Base-by-base conservation (phyloP, 2,888 invertebrate genomes). In the Thalpophila matura region DNA sequence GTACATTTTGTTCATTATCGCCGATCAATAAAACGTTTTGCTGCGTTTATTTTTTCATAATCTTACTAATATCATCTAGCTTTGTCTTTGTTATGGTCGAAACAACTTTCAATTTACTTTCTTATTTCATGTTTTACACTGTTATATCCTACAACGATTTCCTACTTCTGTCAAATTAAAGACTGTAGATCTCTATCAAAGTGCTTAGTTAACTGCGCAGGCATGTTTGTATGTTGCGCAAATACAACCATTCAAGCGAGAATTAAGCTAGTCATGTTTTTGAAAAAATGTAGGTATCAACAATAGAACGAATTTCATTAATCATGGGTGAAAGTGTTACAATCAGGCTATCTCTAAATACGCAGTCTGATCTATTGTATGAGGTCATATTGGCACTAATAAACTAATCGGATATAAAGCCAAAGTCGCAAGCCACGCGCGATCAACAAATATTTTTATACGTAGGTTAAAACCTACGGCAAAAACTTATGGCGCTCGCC, bases 61-160 rank as follows among this genome's bases (percentile, higher is more conserved):
- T 74, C 71, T 74, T 56, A 56, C 61, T 71, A 63, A 80, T 75
- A 77, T 54, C 31, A 68, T 73, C 81, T 77, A 63, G 65, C 77
- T 74, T 63, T 63, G 77, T 82, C 77, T 84, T 82, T 80, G 76
- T 75, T 58, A 63, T 22, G 55, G 59, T 58, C 68, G 71, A 77
- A 71, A 74, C 71, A 53, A 79, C 84, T 86, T 88, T 86, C 84
- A 84, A 84, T 83, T 85, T 82, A 74, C 80, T 84, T 84, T 83
- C 76, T 79, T 82, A 83, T 84, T 84, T 77, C 63, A 74, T 67
- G 51, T 46, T 67, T 64, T 67, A 68, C 60, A 64, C 55, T 71
- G 71, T 67, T 65, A 73, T 45, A 74, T 74, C 67, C 65, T 63
- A 70, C 54, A 55, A 56, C 56, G 53, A 57, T 76, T 81, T 68